Evolutionary conservation across 2,888 invertebrate species (phyloP).

Genomic region (Pyrrhia umbra): DNA sequence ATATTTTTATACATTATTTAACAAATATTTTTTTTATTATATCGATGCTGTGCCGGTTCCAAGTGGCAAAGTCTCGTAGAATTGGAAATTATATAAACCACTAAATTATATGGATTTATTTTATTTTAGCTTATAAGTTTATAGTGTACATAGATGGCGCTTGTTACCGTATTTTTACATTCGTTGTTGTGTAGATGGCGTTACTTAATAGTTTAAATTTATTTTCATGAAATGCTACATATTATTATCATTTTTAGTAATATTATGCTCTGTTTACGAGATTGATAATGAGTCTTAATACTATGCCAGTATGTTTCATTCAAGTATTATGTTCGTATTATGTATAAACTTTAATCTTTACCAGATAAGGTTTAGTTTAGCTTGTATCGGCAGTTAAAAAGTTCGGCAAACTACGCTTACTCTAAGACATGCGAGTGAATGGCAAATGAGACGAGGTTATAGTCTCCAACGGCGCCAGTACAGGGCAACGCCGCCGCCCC

Average conservation of each 20-base stretch:
- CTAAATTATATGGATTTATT: conserved; percentile 42
- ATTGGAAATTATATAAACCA: conserved; percentile 56
- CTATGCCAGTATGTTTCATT: conserved; percentile 1
- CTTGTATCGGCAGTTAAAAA: conserved; percentile 16
- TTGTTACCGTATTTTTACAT: conserved; percentile 17
- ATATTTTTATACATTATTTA: conserved; percentile 64
- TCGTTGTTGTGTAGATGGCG: conserved; percentile 44
- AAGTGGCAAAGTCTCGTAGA: conserved; percentile 34
- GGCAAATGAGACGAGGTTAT: conserved; percentile 67
- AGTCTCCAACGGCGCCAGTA: conserved; percentile 52
- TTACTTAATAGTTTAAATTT: conserved; percentile 1
- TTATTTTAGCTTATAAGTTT: conserved; percentile 45
- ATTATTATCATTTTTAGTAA: conserved; percentile 1
- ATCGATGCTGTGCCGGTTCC: conserved; percentile 37
- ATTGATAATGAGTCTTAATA: conserved; percentile 5
- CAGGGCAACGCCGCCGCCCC: conserved; percentile 60
- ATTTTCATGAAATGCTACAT: neutral
- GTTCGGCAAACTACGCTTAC: conserved; percentile 32
- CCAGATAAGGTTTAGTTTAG: conserved; percentile 16
- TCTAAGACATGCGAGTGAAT: conserved; percentile 63
- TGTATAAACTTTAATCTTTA: conserved; percentile 17
- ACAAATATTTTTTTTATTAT: conserved; percentile 48
- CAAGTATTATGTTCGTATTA: neutral
- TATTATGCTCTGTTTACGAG: neutral
- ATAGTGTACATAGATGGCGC: conserved; percentile 42